Base-by-base conservation (phyloP, 2,888 invertebrate genomes). In the Halictus ligatus region DNA sequence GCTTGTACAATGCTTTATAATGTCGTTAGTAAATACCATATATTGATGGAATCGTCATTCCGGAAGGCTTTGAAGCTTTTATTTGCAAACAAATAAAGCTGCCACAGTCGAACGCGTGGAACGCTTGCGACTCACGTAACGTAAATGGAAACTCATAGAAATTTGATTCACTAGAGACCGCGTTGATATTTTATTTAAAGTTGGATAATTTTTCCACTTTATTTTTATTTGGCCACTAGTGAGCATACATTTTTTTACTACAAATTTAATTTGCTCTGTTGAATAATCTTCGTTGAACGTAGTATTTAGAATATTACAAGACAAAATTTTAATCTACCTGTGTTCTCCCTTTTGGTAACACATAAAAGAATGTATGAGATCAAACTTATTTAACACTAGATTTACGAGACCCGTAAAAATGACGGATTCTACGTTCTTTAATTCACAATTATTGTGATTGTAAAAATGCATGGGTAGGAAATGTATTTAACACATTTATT, bases 11-110 rank as follows among this genome's bases (percentile, higher is more conserved):
- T 64, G 7, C 7, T 40, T 15, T 40, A 10, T 29, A 67, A 67
- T 21, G 40, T 67, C 10, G 67, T 67, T 35, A 67, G 35, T 40
- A 21, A 67, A 67, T 18, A 40, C 35, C 67, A 7, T 35, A 21
- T 40, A 64, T 67, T 40, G 35, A 10, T 18, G 35, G 7, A 29
- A 4, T 35, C 21, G 35, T 21, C 67, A 4, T 67, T 67, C 21
- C 35, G 35, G 29, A 40, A 35, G 18, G 67, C 35, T 21, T 67
- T 18, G 35, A 67, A 40, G 67, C 35, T 67, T 67, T 67, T 67
- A 21, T 67, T 67, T 67, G 21, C 67, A 29, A 67, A 35, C 67
- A 67, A 67, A 67, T 67, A 67, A 35, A 67, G 29, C 35, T 35
- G 67, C 10, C 67, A 67, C 18, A 67, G 35, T 29, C 67, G 35